These are phyloP conservation scores for Calidris pygmaea DNA, from an alignment of 2,113 vertebrate species.

Conservation along the genomic window DNA sequence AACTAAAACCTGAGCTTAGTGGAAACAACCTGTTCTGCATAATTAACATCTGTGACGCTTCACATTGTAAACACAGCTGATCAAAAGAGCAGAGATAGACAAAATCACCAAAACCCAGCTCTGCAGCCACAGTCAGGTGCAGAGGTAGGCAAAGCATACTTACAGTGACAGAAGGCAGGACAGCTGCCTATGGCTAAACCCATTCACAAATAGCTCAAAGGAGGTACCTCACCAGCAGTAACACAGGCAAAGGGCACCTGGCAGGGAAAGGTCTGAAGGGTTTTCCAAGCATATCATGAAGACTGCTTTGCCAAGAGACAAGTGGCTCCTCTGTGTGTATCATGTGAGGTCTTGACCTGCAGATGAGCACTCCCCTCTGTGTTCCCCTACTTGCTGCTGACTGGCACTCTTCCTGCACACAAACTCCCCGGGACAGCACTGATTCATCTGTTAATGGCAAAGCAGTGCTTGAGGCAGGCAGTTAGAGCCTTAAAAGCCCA, in stretches of 20 bases:
- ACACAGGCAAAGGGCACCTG: not conserved
- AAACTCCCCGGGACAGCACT: not conserved
- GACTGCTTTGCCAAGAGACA: not conserved
- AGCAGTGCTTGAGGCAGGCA: not conserved
- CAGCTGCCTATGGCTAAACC: not conserved
- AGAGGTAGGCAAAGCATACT: not conserved
- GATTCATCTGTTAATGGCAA: not conserved
- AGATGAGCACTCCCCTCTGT: not conserved
- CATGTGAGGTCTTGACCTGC: not conserved
- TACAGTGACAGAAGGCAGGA: not conserved
- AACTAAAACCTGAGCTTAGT: not conserved
- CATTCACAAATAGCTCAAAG: not conserved
- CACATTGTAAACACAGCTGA: not conserved
- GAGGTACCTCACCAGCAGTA: not conserved
- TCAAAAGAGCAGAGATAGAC: not conserved
- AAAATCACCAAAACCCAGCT: not conserved
- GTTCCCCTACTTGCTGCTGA: not conserved
- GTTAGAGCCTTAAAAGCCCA: not conserved
- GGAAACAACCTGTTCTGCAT: not conserved
- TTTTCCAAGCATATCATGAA: not conserved
- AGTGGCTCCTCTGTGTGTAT: fast-evolving
- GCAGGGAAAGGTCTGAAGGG: not conserved
- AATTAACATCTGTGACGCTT: not conserved
- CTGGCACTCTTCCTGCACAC: not conserved
- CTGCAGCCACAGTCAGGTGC: not conserved